phyloP scores from a whole-genome alignment of 1,140 invertebrate genomes.

The Gryllus bimaculatus region DNA sequence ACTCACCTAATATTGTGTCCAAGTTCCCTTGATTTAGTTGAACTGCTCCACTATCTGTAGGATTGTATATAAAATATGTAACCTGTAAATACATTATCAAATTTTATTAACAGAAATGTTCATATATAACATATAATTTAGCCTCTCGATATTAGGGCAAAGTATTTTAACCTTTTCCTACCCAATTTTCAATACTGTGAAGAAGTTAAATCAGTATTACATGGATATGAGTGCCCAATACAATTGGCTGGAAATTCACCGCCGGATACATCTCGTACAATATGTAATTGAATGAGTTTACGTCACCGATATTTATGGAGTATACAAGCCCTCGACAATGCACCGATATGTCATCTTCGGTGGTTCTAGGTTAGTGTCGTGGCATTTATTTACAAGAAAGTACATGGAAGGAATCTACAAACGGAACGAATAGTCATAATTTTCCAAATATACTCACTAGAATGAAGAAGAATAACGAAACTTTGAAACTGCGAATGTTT shows the following conservation, averaged over 20 bases:
- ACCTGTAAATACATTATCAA: conserved; percentile 21
- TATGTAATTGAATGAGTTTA: not conserved
- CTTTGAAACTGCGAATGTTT: not conserved
- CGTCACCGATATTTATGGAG: not conserved
- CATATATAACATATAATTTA: too few relatives aligned
- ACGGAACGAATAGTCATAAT: not conserved
- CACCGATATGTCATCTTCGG: not conserved
- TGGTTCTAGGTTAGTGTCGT: not conserved
- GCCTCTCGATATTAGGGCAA: too few relatives aligned
- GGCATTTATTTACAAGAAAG: not conserved
- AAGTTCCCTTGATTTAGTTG: conserved; percentile 67
- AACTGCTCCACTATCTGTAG: conserved; percentile 51
- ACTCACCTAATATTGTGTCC: conserved; percentile 71
- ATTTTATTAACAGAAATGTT: too few relatives aligned
- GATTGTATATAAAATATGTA: conserved; percentile 28
- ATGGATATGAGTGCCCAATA: too few relatives aligned
- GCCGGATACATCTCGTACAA: not conserved
- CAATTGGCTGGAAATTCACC: too few relatives aligned
- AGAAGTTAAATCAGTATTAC: too few relatives aligned
- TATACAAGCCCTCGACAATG: not conserved
- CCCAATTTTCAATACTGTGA: too few relatives aligned
- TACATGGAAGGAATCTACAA: not conserved
- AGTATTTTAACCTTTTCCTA: too few relatives aligned
- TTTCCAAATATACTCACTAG: not conserved
- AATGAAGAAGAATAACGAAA: not conserved